These are phyloP conservation scores for Tenodera sinensis DNA, from an alignment of 2,888 invertebrate species.

Conservation along the genomic window DNA sequence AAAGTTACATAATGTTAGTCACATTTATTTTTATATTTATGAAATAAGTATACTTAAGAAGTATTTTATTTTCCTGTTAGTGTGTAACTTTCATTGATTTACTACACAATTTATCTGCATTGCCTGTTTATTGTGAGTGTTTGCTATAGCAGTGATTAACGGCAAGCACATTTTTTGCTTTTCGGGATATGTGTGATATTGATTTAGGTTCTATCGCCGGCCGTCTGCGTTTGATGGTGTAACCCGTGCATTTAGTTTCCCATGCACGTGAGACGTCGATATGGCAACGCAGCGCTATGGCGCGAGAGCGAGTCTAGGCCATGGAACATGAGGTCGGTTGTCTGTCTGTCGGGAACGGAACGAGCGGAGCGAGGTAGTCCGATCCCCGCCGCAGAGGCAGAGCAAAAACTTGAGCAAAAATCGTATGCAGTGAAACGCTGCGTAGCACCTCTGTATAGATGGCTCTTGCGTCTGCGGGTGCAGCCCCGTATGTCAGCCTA, in stretches of 20 bases:
- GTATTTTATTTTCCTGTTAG: background rate
- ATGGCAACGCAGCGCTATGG: slow-evolving; percentile 28
- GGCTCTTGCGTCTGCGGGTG: slow-evolving; percentile 36
- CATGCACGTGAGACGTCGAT: slow-evolving; percentile 27
- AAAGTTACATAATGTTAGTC: no score
- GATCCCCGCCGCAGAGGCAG: slow-evolving; percentile 24
- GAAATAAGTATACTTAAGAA: no score
- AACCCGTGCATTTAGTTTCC: slow-evolving; percentile 23
- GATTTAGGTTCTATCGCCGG: slow-evolving; percentile 20
- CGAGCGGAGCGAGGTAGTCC: slow-evolving; percentile 25
- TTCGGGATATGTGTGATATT: slow-evolving; percentile 26
- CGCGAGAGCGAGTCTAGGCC: slow-evolving; percentile 24
- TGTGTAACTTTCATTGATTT: background rate
- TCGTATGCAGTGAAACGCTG: slow-evolving; percentile 22
- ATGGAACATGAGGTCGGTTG: slow-evolving; percentile 27
- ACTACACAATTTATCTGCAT: background rate
- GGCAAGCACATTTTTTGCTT: background rate
- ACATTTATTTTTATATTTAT: no score
- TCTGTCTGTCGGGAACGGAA: slow-evolving; percentile 25
- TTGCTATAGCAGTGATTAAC: background rate
- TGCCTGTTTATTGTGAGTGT: background rate
- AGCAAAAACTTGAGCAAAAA: slow-evolving; percentile 29
- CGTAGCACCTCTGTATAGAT: slow-evolving; percentile 29
- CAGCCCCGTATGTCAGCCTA: slow-evolving; percentile 64
- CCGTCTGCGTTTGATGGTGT: slow-evolving; percentile 23